Base-by-base conservation (phyloP, 2,888 invertebrate species). In the Cryptophagus acutangulus region DNA sequence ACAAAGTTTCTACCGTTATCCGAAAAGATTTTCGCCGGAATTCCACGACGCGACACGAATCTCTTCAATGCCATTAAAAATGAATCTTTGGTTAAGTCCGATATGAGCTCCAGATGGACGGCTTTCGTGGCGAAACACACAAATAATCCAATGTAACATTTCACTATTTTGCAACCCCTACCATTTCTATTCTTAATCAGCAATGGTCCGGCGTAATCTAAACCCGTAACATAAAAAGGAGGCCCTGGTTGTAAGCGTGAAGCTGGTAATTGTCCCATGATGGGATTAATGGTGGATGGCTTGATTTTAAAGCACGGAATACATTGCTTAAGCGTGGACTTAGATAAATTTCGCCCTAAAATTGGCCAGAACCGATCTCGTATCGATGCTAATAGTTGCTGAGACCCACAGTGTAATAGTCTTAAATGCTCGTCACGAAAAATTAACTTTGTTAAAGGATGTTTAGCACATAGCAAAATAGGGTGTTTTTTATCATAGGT, bases 131-230 rank as follows among this genome's bases (percentile, higher is more conserved):
- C 14, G 10, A 50, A 39, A 30, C 47, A 49, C 13, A 49, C 38
- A 20, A 46, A 48, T 24, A 48, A 6, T 8, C 33, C 33, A 10
- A 49, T 20, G 18, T 46, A 46, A 13, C 35, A 26, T 35, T 49
- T 51, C 1, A 17, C 24, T 12, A 24, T 1, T 30, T 33, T 40
- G 6, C 31, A 34, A 4, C 44, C 42, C 9, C 50, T 36, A 18
- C 41, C 43, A 1, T 33, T 31, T 6, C 37, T n/a, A 17, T 42
- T 40, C 20, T 46, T 48, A 2, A 50, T 16, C 8, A 43, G 36
- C 18, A 53, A 38, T 3, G 47, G 47, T 8, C 56, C 54, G 4
- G 47, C 48, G 29, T 52, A 54, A 29, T 53, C 56, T 12, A 52
- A 30, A 5, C 51, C 52, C 2, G 26, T 20, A 2, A 26, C 39